phyloP scores from a whole-genome alignment of 2,797 vertebrate genomes.

The Pantherophis alleghaniensis region DNA sequence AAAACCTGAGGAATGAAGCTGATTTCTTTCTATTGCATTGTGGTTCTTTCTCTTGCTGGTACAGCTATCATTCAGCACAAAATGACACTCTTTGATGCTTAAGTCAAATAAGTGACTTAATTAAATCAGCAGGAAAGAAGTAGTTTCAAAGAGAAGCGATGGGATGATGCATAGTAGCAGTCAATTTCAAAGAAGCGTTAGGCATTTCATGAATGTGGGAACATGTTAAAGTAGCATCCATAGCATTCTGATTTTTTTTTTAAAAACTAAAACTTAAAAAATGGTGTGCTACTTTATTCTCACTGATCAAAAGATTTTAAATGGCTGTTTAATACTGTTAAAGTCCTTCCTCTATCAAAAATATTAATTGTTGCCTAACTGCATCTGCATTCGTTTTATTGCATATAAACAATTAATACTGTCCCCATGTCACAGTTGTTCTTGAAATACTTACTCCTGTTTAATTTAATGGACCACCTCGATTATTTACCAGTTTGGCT shows the following conservation, averaged over 20 bases:
- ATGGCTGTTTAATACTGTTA: not conserved
- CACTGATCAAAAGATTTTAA: not conserved
- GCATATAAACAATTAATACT: not conserved
- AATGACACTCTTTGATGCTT: not conserved
- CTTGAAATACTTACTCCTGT: not conserved
- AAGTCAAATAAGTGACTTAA: not conserved
- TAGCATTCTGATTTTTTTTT: not conserved
- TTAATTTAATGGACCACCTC: not conserved
- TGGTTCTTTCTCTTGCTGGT: not conserved
- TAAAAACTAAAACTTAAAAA: not conserved
- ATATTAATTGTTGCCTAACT: not conserved
- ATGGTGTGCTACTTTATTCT: not conserved
- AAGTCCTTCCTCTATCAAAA: not conserved
- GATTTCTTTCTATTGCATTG: not conserved
- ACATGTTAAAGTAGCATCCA: not conserved
- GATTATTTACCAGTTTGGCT: not conserved
- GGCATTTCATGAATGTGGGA: not conserved
- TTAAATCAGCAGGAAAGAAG: not conserved
- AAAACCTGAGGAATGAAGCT: not conserved
- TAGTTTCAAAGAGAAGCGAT: not conserved
- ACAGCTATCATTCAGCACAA: not conserved
- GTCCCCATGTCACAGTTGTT: not conserved
- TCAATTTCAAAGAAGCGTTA: not conserved
- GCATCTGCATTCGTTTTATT: not conserved
- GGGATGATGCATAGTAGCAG: not conserved